A percentile compares a stretch with the other conserved stretches of the same genome.
These are phyloP conservation scores for Diplogasteroides magnus DNA, from an alignment of 1,140 invertebrate genomes.

Conservation along the genomic window DNA sequence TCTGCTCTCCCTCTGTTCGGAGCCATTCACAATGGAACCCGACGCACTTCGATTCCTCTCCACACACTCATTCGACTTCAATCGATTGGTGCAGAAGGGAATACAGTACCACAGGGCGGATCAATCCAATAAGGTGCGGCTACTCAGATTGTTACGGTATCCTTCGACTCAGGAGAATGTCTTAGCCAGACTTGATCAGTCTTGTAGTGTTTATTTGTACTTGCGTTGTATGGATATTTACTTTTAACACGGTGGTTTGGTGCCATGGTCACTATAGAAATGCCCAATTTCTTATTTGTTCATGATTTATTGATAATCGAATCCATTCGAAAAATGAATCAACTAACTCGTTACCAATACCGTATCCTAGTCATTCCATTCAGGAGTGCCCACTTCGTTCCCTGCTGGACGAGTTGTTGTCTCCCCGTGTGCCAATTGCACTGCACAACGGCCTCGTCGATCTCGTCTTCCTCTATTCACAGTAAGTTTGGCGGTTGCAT, in stretches of 20 bases:
- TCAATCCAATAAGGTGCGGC: background rate
- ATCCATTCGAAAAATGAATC: too few species aligned
- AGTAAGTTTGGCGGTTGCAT: background rate
- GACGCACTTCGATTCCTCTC: background rate
- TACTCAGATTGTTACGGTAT: too few species aligned
- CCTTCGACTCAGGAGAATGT: too few species aligned
- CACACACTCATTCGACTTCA: constrained; percentile 10
- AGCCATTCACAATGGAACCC: background rate
- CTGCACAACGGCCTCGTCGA: background rate
- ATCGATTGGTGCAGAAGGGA: background rate
- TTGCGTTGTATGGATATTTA: too few species aligned
- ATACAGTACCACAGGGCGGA: background rate
- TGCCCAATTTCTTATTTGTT: too few species aligned
- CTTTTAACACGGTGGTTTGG: too few species aligned
- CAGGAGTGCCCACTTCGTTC: background rate
- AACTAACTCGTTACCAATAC: too few species aligned
- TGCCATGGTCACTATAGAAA: too few species aligned
- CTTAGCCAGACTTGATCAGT: too few species aligned
- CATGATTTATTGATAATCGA: too few species aligned
- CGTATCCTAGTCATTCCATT: too few species aligned
- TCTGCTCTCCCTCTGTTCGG: background rate
- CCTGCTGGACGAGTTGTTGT: background rate
- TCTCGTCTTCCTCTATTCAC: background rate
- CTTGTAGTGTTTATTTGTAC: too few species aligned
- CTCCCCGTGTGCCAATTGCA: background rate